These are phyloP conservation scores for Carduelis carduelis DNA, from an alignment of 2,797 vertebrate species.

Conservation along the genomic window DNA sequence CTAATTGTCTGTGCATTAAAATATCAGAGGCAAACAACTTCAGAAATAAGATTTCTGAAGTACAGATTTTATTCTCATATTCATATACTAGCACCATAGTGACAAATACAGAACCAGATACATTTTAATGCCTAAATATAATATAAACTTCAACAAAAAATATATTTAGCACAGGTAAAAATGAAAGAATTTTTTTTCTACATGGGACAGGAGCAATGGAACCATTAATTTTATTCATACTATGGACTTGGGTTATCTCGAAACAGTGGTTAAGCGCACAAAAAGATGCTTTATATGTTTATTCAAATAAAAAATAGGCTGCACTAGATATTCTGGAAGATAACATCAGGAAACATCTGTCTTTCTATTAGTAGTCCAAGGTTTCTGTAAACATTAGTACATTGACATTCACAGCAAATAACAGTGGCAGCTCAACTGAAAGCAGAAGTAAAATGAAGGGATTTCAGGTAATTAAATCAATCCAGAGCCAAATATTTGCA, in stretches of 20 bases:
- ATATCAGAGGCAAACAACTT: background rate
- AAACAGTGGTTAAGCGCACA: background rate
- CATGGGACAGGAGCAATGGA: background rate
- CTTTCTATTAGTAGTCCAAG: background rate
- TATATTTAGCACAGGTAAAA: background rate
- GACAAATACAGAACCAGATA: background rate
- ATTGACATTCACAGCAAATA: background rate
- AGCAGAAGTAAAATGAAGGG: background rate
- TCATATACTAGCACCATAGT: background rate
- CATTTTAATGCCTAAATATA: background rate
- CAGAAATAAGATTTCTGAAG: background rate
- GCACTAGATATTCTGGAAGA: background rate
- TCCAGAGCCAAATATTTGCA: background rate
- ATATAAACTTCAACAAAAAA: background rate
- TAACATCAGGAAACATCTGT: background rate
- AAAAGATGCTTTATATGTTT: background rate
- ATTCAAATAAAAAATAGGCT: background rate
- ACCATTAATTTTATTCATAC: background rate
- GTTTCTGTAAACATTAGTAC: background rate
- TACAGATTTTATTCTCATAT: background rate
- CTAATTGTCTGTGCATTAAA: background rate
- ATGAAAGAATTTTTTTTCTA: background rate
- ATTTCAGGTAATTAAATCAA: background rate
- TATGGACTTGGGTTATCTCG: background rate
- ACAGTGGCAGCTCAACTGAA: background rate